phyloP scores from a whole-genome alignment of 2,113 vertebrate genomes.

The Podarcis raffonei region DNA sequence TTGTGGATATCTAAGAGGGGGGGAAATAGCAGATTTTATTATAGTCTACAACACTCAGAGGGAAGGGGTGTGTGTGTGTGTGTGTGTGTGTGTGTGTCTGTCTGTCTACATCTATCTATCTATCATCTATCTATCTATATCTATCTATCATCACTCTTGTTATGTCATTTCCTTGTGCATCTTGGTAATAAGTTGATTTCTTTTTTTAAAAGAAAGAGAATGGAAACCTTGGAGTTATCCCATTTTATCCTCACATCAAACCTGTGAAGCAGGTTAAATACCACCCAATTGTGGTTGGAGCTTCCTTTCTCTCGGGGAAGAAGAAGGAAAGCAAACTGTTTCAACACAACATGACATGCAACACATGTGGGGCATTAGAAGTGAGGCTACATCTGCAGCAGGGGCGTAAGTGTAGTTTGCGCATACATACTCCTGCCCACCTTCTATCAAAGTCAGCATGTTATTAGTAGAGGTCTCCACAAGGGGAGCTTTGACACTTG shows the following conservation, averaged over 20 bases:
- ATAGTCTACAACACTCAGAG: not conserved
- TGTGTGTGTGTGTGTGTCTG: too few relatives aligned
- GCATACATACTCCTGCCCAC: not conserved
- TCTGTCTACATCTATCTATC: too few relatives aligned
- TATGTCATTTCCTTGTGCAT: not conserved
- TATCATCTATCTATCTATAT: not conserved
- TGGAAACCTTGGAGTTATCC: too few relatives aligned
- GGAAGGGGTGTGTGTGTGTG: too few relatives aligned
- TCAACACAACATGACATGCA: not conserved
- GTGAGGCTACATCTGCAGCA: not conserved
- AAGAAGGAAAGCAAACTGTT: not conserved
- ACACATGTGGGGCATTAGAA: not conserved
- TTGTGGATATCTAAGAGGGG: not conserved
- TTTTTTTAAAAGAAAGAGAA: not conserved
- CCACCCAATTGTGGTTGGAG: not conserved
- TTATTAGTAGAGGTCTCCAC: not conserved
- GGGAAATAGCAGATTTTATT: too few relatives aligned
- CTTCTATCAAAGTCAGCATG: not conserved
- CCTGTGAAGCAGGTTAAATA: not conserved
- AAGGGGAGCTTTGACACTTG: not conserved
- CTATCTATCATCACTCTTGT: too few relatives aligned
- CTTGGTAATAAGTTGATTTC: not conserved
- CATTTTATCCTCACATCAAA: not conserved
- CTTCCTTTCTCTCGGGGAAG: too few relatives aligned
- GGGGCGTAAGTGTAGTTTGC: not conserved